phyloP scores from a whole-genome alignment of 2,113 vertebrate species.

The Arenaria interpres region DNA sequence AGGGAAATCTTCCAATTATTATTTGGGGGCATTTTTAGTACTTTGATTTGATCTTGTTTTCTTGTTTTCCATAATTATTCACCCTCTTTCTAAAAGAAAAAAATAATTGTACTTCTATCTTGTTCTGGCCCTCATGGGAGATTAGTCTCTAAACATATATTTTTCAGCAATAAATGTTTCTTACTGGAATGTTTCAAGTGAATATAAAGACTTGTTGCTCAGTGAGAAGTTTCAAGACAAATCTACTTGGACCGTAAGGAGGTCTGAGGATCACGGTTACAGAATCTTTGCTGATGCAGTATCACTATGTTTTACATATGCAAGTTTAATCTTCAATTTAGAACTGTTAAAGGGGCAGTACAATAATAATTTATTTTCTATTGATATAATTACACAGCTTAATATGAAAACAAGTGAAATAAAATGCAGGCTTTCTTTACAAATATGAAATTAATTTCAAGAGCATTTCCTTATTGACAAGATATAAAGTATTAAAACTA shows the following conservation, averaged over 20 bases:
- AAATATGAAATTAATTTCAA: neutral
- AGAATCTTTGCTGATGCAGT: neutral
- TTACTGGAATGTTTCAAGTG: neutral
- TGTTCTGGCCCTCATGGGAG: neutral
- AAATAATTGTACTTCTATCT: neutral
- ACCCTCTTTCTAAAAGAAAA: neutral
- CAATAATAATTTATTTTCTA: neutral
- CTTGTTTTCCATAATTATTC: neutral
- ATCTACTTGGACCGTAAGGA: neutral
- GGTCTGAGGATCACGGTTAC: neutral
- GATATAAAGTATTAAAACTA: neutral
- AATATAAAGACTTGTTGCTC: neutral
- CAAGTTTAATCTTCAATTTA: neutral
- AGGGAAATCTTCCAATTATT: neutral
- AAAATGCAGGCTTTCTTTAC: neutral
- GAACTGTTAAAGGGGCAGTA: neutral
- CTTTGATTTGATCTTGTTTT: neutral
- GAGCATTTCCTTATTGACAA: neutral
- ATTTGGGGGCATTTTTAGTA: neutral
- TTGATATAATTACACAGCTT: neutral
- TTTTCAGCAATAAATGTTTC: neutral
- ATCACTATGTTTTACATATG: neutral
- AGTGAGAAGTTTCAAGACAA: neutral
- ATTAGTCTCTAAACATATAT: neutral
- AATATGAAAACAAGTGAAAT: neutral